Evolutionary conservation across 1,140 invertebrate genomes (phyloP).

Genomic region (Ceratosolen solmsi): DNA sequence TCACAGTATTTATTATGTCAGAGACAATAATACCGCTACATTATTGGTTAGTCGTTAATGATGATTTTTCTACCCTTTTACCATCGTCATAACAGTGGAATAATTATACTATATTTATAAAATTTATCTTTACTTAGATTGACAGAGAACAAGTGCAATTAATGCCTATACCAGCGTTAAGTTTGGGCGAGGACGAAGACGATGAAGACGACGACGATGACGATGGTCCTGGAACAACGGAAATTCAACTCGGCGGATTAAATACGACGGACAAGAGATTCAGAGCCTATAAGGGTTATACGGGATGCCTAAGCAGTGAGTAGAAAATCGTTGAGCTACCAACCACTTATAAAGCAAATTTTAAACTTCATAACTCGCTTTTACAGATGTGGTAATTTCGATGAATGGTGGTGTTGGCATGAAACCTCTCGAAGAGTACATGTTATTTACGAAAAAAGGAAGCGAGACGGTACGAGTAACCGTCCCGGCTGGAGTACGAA

Average conservation of each 20-base stretch:
- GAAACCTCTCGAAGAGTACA: slow-evolving; percentile 91
- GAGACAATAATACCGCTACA: slow-evolving; percentile 81
- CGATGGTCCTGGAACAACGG: slow-evolving; percentile 78
- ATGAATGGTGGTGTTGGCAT: slow-evolving; percentile 83
- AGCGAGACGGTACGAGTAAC: slow-evolving; percentile 86
- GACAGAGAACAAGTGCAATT: slow-evolving; percentile 83
- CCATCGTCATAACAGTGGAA: not conserved
- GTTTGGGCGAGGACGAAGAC: slow-evolving; percentile 75
- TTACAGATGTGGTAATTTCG: slow-evolving; percentile 85
- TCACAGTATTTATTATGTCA: slow-evolving; percentile 89
- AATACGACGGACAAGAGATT: slow-evolving; percentile 87
- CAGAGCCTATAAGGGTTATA: slow-evolving; percentile 87
- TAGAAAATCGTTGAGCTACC: too few species aligned
- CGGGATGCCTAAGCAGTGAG: slow-evolving; percentile 91
- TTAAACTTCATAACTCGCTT: slow-evolving; percentile 31
- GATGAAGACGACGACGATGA: slow-evolving; percentile 58
- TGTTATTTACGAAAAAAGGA: slow-evolving; percentile 87
- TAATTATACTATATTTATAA: not conserved
- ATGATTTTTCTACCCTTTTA: too few species aligned
- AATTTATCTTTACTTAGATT: slow-evolving; percentile 69
- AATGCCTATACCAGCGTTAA: slow-evolving; percentile 78
- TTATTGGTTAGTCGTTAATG: slow-evolving; percentile 72
- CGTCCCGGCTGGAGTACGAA: slow-evolving; percentile 86
- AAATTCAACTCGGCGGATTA: slow-evolving; percentile 89
- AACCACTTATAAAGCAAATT: too few species aligned